Conservation (phyloP, 2,888 invertebrate species). For the Noctua fimbriata region DNA sequence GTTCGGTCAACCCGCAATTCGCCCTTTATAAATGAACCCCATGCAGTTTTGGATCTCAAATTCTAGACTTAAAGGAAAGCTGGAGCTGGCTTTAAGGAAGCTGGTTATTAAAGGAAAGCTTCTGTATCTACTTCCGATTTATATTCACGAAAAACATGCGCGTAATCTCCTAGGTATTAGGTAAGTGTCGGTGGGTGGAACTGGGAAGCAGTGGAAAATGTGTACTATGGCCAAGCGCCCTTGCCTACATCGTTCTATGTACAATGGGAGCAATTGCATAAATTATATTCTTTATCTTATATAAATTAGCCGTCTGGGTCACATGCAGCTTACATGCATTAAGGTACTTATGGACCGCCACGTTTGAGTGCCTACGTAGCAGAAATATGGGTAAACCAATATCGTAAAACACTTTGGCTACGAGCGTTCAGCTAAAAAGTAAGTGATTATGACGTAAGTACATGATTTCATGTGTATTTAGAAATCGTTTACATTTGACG, state of each 20-base stretch:
- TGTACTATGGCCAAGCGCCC: constrained; percentile 14
- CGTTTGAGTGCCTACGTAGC: constrained; percentile 17
- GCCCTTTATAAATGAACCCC: not conserved
- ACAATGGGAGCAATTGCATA: not conserved
- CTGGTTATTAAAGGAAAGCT: not conserved
- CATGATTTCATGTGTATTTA: constrained; percentile 55
- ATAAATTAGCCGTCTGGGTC: constrained; percentile 10
- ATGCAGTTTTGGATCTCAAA: not conserved
- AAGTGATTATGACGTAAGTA: constrained; percentile 47
- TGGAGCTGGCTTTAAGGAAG: no score
- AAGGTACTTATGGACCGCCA: constrained; percentile 15
- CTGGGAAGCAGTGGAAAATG: not conserved
- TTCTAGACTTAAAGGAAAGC: not conserved
- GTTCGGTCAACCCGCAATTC: not conserved
- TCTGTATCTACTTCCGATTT: not conserved
- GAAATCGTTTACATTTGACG: constrained; percentile 30
- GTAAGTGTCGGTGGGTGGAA: not conserved
- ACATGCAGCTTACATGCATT: constrained; percentile 11
- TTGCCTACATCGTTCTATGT: not conserved
- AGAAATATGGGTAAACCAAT: constrained; percentile 21
- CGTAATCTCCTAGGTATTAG: not conserved
- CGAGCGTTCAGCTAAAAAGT: constrained; percentile 34
- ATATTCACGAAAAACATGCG: not conserved
- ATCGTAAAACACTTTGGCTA: constrained; percentile 48
- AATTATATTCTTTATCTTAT: constrained; percentile 10